Conservation (phyloP, 2,888 invertebrate species). For the Aricia artaxerxes region DNA sequence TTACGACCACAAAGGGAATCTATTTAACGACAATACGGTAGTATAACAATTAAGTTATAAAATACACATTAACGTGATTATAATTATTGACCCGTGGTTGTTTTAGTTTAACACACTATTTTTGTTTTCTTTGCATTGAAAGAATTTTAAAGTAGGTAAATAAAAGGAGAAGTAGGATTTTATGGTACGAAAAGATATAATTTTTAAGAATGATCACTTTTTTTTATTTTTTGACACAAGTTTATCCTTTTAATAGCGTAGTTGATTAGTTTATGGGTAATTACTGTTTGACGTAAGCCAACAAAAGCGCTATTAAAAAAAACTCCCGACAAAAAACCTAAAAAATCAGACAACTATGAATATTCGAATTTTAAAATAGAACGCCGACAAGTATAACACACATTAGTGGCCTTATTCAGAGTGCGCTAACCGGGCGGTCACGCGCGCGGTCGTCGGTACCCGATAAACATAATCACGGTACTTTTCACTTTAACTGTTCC, state of each 20-base stretch:
- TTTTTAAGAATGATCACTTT: no score
- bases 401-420: slow-evolving; percentile 24
- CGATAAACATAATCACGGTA: slow-evolving; percentile 20
- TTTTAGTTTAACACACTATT: not conserved
- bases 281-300: not conserved
- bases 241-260: no score
- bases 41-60: slow-evolving; percentile 25
- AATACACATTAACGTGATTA: not conserved
- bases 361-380: slow-evolving; percentile 12
- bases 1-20: slow-evolving; percentile 41
- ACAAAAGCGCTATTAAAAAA: no score
- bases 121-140: not conserved
- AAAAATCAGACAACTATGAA: not conserved
- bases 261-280: no score
- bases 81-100: not conserved
- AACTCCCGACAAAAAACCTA: not conserved
- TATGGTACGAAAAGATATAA: no score
- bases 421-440: slow-evolving; percentile 26
- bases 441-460: slow-evolving; percentile 1
- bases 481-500: slow-evolving; percentile 12
- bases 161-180: not conserved
- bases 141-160: not conserved
- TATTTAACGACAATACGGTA: slow-evolving; percentile 38
- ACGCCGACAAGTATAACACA: not conserved
- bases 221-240: no score